Percentiles rank a stretch among this genome's conserved stretches.
phyloP scores from a whole-genome alignment of 2,113 vertebrate genomes.

The Paralichthys olivaceus region DNA sequence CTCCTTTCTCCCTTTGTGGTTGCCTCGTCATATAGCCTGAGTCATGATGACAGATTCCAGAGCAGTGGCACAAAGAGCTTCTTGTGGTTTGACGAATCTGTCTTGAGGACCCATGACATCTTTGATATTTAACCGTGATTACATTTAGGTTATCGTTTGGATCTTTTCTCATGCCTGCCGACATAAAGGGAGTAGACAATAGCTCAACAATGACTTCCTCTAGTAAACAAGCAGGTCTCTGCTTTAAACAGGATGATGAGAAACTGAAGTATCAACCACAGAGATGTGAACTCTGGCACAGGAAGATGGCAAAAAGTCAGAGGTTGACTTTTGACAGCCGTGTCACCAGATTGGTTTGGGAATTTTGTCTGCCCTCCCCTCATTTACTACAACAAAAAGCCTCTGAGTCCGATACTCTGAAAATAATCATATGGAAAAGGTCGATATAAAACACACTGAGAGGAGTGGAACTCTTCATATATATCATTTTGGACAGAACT shows the following conservation, averaged over 20 bases:
- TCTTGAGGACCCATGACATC: constrained; percentile 15
- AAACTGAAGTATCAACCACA: neutral
- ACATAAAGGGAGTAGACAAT: constrained; percentile 13
- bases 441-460: neutral
- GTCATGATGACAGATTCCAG: constrained; percentile 43
- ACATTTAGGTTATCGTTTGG: constrained; percentile 40
- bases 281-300: neutral
- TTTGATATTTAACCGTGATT: constrained; percentile 29
- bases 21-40: constrained; percentile 41
- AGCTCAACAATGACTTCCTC: constrained; percentile 40
- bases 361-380: neutral
- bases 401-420: neutral
- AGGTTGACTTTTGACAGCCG: neutral
- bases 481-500: neutral
- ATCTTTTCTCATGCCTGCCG: constrained; percentile 39
- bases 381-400: neutral
- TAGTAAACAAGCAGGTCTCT: constrained; percentile 46
- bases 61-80: constrained; percentile 35
- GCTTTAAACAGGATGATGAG: constrained; percentile 29
- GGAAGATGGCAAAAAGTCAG: neutral
- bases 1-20: constrained; percentile 29
- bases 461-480: neutral
- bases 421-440: too few relatives aligned
- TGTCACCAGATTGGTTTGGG: neutral
- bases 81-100: constrained; percentile 46